Base-by-base conservation (phyloP, 2,797 vertebrate species). In the Poecilia picta region DNA sequence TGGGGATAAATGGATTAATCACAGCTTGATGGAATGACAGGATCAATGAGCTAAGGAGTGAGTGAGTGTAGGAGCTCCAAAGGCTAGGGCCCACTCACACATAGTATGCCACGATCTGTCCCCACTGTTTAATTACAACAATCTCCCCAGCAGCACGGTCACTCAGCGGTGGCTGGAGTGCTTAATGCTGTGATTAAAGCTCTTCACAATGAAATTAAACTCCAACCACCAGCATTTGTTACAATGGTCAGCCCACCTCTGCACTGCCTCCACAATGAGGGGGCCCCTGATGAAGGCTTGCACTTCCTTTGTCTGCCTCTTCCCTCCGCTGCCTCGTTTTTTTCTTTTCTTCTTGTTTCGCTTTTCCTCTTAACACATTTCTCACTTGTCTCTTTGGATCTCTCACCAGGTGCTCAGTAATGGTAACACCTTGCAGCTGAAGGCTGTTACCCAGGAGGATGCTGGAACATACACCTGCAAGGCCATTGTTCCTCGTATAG, bases 381-480 rank as follows among this genome's bases (percentile, higher is more conserved):
- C 82, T 89, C 81, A 75, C 89, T 84, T 87, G 81, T 89, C 89
- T 91, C 72, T 70, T 76, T 81, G 84, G 74, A 80, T 91, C 82
- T 89, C 79, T 84, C 84, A 16, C 78, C 90, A 98, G 97, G 97
- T 98, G 57, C 96, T 98, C 88, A 96, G 97, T 84, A 97, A 97
- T 5, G 94, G 97, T 43, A 96, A 97, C 92, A 97, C 96, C 2
- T 87, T 98, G 82, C 97, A 96, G 64, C 93, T 98, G 77, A 96
- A 94, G 79, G 95, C 96, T 0, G 97, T 97, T 78, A 95, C 94
- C 7, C 96, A 96, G n/a, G 96, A 97, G 81, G 97, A 98, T 33
- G 95, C 97, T 0, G 97, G 97, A n/a, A 95, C 94, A 13, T 98
- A 98, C 68, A 95, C 96, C 75, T 98, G 97, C 92, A 97, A 97